Conservation (phyloP, 2,113 vertebrate genomes). For the Nothoprocta pentlandii region DNA sequence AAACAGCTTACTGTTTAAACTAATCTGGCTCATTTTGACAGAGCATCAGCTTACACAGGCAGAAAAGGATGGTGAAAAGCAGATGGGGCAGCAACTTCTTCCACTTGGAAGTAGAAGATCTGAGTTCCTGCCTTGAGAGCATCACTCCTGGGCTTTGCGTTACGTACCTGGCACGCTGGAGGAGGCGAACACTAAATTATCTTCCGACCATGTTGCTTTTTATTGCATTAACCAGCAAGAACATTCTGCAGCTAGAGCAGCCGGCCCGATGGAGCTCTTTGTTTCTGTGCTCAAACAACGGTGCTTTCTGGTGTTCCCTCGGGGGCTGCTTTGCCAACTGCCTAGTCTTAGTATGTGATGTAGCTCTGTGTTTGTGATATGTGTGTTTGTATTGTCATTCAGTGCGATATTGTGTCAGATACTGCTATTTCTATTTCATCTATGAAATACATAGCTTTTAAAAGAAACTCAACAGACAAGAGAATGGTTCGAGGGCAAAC, state of each 20-base stretch:
- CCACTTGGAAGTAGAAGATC: slow-evolving; percentile 6
- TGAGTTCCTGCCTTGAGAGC: slow-evolving; percentile 24
- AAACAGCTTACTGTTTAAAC: neutral
- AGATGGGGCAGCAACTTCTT: slow-evolving; percentile 39
- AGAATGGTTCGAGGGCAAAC: slow-evolving; percentile 60
- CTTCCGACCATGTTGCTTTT: slow-evolving; percentile 39
- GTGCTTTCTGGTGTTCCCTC: slow-evolving; percentile 56
- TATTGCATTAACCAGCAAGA: slow-evolving; percentile 34
- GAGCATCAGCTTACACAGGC: slow-evolving; percentile 5
- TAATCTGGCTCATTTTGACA: slow-evolving; percentile 13
- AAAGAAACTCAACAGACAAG: slow-evolving; percentile 50
- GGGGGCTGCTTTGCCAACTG: slow-evolving; percentile 58
- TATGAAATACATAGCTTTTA: slow-evolving; percentile 47
- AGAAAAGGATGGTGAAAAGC: slow-evolving; percentile 33
- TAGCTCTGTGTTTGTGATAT: slow-evolving; percentile 40
- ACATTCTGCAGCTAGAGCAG: slow-evolving; percentile 37
- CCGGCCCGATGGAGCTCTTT: slow-evolving; percentile 34
- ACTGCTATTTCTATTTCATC: slow-evolving; percentile 54
- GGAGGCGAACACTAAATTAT: slow-evolving; percentile 11
- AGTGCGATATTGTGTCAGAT: slow-evolving; percentile 38
- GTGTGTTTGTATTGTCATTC: slow-evolving; percentile 66
- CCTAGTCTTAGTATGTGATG: slow-evolving; percentile 11
- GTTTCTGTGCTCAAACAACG: slow-evolving; percentile 51
- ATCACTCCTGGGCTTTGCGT: slow-evolving; percentile 28
- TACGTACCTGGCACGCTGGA: neutral